Conservation (phyloP, 2,797 vertebrate genomes). For the Helarctos malayanus region DNA sequence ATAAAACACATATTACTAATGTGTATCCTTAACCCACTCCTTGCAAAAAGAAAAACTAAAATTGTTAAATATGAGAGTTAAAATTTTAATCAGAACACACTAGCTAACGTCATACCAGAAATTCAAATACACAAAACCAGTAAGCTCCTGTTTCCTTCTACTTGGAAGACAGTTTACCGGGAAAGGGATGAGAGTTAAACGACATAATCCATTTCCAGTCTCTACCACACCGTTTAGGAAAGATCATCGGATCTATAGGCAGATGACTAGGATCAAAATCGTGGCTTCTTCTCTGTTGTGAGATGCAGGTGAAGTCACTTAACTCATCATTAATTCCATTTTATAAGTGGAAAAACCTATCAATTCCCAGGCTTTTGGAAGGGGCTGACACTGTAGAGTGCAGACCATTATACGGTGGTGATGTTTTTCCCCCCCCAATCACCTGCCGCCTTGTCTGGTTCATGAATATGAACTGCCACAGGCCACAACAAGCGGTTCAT, state of each 20-base stretch:
- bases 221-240: not conserved
- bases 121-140: slow-evolving; percentile 37
- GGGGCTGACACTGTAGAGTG: not conserved
- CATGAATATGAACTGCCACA: not conserved
- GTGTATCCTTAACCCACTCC: not conserved
- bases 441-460: not conserved
- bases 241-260: not conserved
- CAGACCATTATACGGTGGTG: not conserved
- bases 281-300: not conserved
- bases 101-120: not conserved
- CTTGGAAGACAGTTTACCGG: not conserved
- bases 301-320: not conserved
- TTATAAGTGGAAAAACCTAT: not conserved
- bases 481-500: not conserved
- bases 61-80: not conserved
- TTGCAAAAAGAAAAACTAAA: slow-evolving; percentile 12
- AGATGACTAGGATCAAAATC: not conserved
- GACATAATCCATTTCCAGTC: not conserved
- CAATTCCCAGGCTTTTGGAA: not conserved
- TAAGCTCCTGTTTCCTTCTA: slow-evolving; percentile 25
- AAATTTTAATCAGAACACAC: slow-evolving; percentile 47
- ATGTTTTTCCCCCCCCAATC: not conserved
- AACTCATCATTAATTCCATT: not conserved
- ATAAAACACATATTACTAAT: not conserved
- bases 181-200: not conserved